Base-by-base conservation (phyloP, 2,888 invertebrate genomes). In the Brachynemurus nebulosus region DNA sequence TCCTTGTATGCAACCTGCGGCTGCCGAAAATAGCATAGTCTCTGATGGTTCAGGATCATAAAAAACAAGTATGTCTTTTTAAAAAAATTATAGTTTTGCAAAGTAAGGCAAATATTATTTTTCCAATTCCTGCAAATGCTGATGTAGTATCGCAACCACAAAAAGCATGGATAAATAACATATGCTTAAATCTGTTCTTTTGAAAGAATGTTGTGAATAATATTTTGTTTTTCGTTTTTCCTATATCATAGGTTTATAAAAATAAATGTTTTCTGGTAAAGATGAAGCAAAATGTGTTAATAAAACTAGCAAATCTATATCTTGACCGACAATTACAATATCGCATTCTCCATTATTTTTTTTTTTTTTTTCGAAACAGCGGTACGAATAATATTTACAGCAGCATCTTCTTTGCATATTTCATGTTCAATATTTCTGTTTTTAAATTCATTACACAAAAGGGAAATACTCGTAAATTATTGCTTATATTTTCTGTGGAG, bases 241-340 rank as follows among this genome's bases (percentile, higher is more conserved):
- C n/a, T n/a, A n/a, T 36, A 36, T 50, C 16, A 38, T 45, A 12
- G 45, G 45, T 43, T 49, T 50, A 2, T 33, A 23, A 12, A 49
- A 27, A 25, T 17, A 33, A 4, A 44, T 25, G 11, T 44, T 44
- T 12, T 16, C 18, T 11, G 34, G 43, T 39, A 38, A 35, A 23
- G 41, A 21, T 25, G 44, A 41, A 25, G 41, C 43, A 7, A 42
- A 41, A 41, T 44, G 47, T 12, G 47, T 47, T 38, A 53, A 47
- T 18, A 58, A 48, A n/a, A 55, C 53, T 12, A 58, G 45, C 9
- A 56, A 18, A 41, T 52, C 53, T 20, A 52, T 33, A 43, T 54
- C 51, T 27, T 52, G 50, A 14, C 50, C 50, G 8, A 50, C 44
- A 14, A 52, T 38, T 14, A 16, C 1, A 11, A 12, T 2, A 20